Conservation (phyloP, 2,888 invertebrate genomes). For the Apamea anceps region DNA sequence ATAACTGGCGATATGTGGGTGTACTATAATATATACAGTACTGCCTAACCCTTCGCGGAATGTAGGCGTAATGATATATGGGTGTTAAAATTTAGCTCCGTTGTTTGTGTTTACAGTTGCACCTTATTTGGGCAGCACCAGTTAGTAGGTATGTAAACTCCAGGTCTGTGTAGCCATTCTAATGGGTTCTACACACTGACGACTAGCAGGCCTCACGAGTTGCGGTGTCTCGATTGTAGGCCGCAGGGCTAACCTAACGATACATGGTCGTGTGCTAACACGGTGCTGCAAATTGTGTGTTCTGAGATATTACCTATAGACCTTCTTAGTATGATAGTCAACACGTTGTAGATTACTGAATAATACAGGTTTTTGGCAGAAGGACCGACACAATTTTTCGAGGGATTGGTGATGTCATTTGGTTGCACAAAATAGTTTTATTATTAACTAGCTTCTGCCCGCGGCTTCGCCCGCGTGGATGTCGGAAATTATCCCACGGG, state of each 20-base stretch:
- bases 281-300: neutral
- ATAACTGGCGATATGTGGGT: neutral
- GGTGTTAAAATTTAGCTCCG: neutral
- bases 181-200: conserved; percentile 41
- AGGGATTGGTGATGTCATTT: too few species aligned
- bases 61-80: neutral
- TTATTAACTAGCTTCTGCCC: too few species aligned
- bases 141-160: neutral
- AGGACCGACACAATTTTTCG: too few species aligned
- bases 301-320: neutral
- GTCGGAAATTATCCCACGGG: too few species aligned
- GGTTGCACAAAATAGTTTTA: too few species aligned
- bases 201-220: conserved; percentile 6
- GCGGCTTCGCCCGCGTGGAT: too few species aligned
- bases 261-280: conserved; percentile 7
- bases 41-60: neutral
- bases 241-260: conserved; percentile 28
- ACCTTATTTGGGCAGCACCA: conserved; percentile 25
- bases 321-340: neutral
- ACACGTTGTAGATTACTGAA: neutral
- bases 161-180: conserved; percentile 16
- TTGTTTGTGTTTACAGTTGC: conserved; percentile 4
- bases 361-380: too few species aligned
- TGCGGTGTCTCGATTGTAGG: conserved; percentile 14
- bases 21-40: neutral